These are phyloP conservation scores for Erpobdella octoculata DNA, from an alignment of 2,888 invertebrate genomes.

Conservation along the genomic window DNA sequence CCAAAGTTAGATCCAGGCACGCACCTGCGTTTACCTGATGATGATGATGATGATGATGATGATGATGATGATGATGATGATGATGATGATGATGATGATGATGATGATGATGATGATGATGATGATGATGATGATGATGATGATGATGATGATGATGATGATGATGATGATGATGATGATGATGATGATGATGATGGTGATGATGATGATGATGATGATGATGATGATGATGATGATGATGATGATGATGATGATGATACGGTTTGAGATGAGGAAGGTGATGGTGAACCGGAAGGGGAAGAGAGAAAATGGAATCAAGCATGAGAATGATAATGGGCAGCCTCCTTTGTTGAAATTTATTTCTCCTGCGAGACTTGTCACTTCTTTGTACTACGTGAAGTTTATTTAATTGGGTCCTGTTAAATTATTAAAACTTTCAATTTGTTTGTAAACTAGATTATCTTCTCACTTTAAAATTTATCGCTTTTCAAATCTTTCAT, in stretches of 20 bases:
- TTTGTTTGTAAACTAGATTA: too few species aligned
- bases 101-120: constrained; percentile 3
- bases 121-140: neutral
- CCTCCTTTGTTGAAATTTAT: too few species aligned
- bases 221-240: constrained; percentile 3
- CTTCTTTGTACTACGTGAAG: too few species aligned
- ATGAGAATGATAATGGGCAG: too few species aligned
- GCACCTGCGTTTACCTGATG: neutral
- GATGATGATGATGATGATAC: neutral
- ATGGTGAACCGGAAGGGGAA: too few species aligned
- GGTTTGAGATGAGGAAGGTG: neutral
- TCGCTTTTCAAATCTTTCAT: too few species aligned
- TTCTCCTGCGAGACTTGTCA: too few species aligned
- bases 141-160: neutral
- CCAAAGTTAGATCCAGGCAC: too few species aligned
- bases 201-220: neutral
- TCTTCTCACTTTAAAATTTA: too few species aligned
- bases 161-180: neutral
- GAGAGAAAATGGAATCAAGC: too few species aligned
- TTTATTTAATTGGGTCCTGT: too few species aligned
- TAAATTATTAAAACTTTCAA: too few species aligned
- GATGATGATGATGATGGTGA: neutral
- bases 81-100: neutral
- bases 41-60: neutral
- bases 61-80: neutral